Base-by-base conservation (phyloP, 1,140 invertebrate species). In the Calycopis cecrops region DNA sequence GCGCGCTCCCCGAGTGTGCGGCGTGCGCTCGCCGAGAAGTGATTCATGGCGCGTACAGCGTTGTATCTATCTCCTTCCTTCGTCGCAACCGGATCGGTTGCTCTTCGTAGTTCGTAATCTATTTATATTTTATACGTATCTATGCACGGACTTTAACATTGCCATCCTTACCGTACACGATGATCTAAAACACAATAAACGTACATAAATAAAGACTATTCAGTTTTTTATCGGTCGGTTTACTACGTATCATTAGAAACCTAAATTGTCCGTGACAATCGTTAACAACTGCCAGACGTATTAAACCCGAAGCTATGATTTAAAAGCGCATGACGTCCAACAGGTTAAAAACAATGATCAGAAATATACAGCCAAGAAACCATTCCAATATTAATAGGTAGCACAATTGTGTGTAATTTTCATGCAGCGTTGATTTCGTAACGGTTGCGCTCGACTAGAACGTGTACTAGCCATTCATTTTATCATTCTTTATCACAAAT, bases 61-160 rank as follows among this genome's bases (percentile, higher is more conserved):
- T 82, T 85, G 75, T 85, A 85, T 85, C 84, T 85, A 81, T 87
- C 84, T 87, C 84, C 73, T 82, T 87, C 81, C 78, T 85, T 81
- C 81, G 69, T 74, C 80, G 76, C 79, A 85, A 85, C 81, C 84
- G 83, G 83, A 86, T 85, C 83, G 83, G 78, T 83, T 76, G 79
- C 81, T 79, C 81, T 81, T 77, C 71, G 77, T 86, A 85, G 82
- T 84, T 77, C 71, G 76, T 86, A 85, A 83, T 84, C 81, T 86
- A 85, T 86, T 85, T 83, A 83, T 83, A 79, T 64, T 86, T 85
- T 83, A 81, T 83, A 79, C 65, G 65, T 80, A 81, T 79, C 73
- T 84, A 78, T 80, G 75, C 73, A 77, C 77, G 77, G 79, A 83
- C 79, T 85, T 82, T 83, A 85, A 85, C 76, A 71, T 73, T 69